These are phyloP conservation scores for Varanus komodoensis DNA, from an alignment of 2,113 vertebrate species.

Conservation along the genomic window DNA sequence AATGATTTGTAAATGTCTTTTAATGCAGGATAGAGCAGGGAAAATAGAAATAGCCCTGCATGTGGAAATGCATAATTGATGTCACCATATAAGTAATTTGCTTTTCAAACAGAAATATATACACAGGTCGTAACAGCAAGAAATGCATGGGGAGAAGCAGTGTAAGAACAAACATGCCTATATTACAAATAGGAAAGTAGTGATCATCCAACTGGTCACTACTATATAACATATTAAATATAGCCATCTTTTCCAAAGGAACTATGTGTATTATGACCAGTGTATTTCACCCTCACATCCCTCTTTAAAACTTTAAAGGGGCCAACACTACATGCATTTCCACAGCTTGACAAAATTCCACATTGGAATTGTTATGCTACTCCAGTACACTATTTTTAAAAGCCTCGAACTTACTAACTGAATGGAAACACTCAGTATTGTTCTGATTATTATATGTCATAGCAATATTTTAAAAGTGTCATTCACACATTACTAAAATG, in stretches of 20 bases:
- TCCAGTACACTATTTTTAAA: conserved; percentile 7
- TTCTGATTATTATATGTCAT: neutral
- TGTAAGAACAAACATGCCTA: neutral
- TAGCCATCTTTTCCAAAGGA: neutral
- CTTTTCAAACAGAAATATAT: neutral
- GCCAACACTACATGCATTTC: neutral
- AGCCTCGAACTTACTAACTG: neutral
- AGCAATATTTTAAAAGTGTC: neutral
- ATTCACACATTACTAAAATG: neutral
- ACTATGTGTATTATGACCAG: conserved; percentile 11
- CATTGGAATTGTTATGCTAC: conserved; percentile 7
- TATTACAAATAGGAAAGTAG: conserved; percentile 26
- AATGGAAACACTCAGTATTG: neutral
- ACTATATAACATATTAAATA: neutral
- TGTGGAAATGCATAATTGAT: neutral
- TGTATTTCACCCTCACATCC: conserved; percentile 1
- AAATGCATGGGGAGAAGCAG: neutral
- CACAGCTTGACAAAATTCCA: neutral
- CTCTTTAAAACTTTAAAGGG: conserved; percentile 35
- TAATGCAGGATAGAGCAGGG: neutral
- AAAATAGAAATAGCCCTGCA: neutral
- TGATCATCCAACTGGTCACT: neutral
- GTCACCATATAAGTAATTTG: neutral
- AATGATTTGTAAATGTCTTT: neutral
- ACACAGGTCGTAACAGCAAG: neutral